Percentiles rank a stretch among this genome's conserved stretches.
Conservation (phyloP, 2,888 invertebrate genomes). For the Folsomia candida region DNA sequence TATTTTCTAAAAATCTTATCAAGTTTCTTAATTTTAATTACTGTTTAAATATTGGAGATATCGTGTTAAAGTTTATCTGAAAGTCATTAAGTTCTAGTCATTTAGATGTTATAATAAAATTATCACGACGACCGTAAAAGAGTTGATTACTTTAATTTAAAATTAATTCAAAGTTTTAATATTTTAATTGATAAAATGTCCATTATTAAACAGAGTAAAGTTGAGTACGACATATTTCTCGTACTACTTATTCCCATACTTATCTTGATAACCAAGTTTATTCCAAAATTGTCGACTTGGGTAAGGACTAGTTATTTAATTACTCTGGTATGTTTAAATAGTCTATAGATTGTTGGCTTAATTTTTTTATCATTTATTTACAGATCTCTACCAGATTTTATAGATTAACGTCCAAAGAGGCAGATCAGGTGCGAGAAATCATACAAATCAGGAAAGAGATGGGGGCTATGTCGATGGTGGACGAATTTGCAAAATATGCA, state of each 20-base stretch:
- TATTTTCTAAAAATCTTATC: no score
- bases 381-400: constrained; percentile 39
- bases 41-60: no score
- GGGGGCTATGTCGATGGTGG: constrained; percentile 54
- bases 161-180: no score
- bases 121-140: no score
- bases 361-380: constrained; percentile 10
- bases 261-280: constrained; percentile 31
- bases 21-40: no score
- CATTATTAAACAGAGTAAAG: neutral
- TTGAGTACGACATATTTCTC: constrained; percentile 27
- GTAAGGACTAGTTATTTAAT: constrained; percentile 20
- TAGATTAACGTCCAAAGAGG: constrained; percentile 36
- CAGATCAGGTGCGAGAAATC: constrained; percentile 27
- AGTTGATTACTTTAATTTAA: no score
- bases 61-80: no score
- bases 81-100: no score
- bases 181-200: no score
- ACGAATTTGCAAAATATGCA: constrained; percentile 57
- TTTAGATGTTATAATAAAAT: no score
- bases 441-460: constrained; percentile 53
- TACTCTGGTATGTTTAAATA: neutral
- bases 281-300: constrained; percentile 35
- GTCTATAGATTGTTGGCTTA: no score
- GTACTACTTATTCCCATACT: constrained; percentile 39